These are phyloP conservation scores for Conus betulinus DNA, from an alignment of 1,140 invertebrate genomes.

Conservation along the genomic window DNA sequence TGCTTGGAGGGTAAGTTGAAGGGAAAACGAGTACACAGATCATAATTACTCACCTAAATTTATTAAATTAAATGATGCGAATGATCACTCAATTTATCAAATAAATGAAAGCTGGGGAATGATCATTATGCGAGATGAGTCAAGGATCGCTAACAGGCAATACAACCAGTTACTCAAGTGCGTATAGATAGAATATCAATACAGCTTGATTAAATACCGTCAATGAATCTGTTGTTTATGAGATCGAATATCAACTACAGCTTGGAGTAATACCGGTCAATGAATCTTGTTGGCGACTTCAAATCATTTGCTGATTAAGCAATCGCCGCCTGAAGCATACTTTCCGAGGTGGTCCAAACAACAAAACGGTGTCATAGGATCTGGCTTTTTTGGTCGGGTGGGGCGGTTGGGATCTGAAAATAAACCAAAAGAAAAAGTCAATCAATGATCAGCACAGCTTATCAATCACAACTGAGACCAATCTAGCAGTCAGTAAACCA, in stretches of 20 bases:
- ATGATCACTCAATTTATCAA: too few species aligned
- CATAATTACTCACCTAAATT: neutral
- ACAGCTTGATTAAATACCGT: too few species aligned
- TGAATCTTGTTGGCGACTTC: neutral
- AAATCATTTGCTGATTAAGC: conserved; percentile 16
- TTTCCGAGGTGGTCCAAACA: conserved; percentile 31
- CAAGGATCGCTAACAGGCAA: neutral
- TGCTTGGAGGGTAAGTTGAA: neutral
- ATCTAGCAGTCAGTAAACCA: too few species aligned
- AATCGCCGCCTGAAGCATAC: conserved; percentile 16
- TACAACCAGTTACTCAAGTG: neutral
- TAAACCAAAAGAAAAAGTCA: neutral
- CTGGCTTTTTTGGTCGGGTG: conserved; percentile 3
- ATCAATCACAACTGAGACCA: too few species aligned
- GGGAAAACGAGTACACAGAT: neutral
- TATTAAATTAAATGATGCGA: neutral
- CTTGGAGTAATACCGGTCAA: neutral
- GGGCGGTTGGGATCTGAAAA: conserved; percentile 6
- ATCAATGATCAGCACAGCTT: too few species aligned
- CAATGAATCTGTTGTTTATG: neutral
- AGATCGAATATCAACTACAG: too few species aligned
- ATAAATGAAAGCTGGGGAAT: too few species aligned
- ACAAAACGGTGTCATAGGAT: conserved; percentile 25
- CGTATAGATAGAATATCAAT: too few species aligned
- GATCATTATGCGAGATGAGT: neutral